These are phyloP conservation scores for Proterorhinus semilunaris DNA, from an alignment of 2,113 vertebrate genomes.

Conservation along the genomic window DNA sequence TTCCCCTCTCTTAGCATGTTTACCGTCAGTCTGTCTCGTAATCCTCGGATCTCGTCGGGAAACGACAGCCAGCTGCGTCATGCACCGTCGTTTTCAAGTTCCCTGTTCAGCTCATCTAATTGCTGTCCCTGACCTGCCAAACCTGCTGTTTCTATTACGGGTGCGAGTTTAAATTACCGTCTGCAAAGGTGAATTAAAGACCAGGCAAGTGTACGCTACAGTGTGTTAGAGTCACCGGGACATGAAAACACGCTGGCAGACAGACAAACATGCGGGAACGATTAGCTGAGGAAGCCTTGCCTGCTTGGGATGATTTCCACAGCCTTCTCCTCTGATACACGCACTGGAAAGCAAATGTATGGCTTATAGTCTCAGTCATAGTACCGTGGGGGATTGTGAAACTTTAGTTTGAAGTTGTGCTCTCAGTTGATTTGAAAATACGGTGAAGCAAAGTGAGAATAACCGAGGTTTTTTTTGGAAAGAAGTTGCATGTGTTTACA, in stretches of 20 bases:
- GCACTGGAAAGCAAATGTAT: background rate
- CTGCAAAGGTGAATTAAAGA: constrained; percentile 3
- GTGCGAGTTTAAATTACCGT: constrained; percentile 1
- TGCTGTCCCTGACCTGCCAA: constrained; percentile 27
- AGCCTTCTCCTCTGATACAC: constrained; percentile 10
- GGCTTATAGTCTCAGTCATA: background rate
- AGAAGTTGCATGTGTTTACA: background rate
- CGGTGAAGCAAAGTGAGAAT: background rate
- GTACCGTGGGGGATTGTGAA: background rate
- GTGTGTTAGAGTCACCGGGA: constrained; percentile 7
- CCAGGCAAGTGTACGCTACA: background rate
- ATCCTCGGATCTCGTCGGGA: background rate
- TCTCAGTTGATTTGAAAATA: background rate
- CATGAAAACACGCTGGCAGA: constrained; percentile 15
- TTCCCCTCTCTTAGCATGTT: background rate
- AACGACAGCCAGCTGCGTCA: constrained; percentile 11
- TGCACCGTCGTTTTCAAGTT: background rate
- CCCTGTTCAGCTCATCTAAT: constrained; percentile 19
- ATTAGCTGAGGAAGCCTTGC: constrained; percentile 39
- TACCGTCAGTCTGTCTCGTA: constrained; percentile 4
- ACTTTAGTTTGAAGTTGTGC: background rate
- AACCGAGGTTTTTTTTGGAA: background rate
- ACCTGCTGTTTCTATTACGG: constrained; percentile 17
- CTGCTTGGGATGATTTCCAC: constrained; percentile 11
- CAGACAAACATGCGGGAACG: constrained; percentile 33